Conservation (phyloP, 2,888 invertebrate species). For the Tenodera sinensis region DNA sequence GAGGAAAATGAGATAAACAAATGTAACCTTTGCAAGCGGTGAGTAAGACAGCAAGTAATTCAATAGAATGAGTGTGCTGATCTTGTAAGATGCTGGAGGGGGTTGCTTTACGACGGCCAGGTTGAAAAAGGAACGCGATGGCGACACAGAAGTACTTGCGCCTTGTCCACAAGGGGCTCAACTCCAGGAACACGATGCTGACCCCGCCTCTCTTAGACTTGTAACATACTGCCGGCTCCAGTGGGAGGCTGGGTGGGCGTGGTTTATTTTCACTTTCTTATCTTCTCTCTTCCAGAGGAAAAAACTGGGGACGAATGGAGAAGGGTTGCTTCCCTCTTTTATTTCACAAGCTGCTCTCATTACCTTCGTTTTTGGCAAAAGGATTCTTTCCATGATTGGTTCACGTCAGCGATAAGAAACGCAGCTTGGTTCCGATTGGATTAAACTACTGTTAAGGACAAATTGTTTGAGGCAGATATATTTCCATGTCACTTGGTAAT, state of each 20-base stretch:
- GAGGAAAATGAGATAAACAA: no score
- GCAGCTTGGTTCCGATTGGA: neutral
- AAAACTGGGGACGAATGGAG: neutral
- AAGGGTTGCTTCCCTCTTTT: neutral
- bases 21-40: no score
- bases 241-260: conserved; percentile 15
- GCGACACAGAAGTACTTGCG: neutral
- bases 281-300: conserved; percentile 3
- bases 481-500: no score
- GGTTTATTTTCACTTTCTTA: conserved; percentile 16
- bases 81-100: neutral
- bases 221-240: conserved; percentile 15
- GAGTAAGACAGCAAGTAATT: no score
- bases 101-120: neutral
- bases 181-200: neutral
- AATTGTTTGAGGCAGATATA: no score
- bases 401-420: neutral
- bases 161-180: neutral
- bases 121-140: neutral
- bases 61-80: no score
- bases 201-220: conserved; percentile 12
- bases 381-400: neutral
- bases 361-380: neutral
- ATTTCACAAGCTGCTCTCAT: neutral
- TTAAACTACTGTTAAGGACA: no score